Percentiles rank a stretch among this genome's conserved stretches.
Evolutionary conservation across 2,888 invertebrate species (phyloP).

Genomic region (Brachylomia viminalis): DNA sequence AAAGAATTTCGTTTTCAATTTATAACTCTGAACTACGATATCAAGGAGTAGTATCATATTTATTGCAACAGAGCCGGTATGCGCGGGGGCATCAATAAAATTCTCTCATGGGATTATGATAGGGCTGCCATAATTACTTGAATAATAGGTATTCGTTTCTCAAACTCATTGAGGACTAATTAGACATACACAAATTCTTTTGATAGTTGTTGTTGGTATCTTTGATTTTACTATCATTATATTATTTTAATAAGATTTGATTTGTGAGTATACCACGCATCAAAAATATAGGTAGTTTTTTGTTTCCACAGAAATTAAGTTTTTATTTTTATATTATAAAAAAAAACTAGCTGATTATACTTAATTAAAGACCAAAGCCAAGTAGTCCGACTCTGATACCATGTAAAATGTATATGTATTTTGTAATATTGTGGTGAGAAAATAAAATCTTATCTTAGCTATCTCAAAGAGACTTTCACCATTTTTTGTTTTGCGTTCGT

Average conservation of each 20-base stretch:
- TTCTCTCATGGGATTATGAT: conserved; percentile 12
- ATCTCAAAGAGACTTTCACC: background rate
- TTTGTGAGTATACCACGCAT: no score
- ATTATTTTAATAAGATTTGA: background rate
- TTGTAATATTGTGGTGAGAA: no score
- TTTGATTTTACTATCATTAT: background rate
- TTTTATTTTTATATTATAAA: no score
- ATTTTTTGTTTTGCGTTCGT: no score
- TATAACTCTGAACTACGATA: conserved; percentile 48
- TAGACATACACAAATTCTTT: background rate
- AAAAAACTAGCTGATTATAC: no score
- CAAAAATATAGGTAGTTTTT: no score
- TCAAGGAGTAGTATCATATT: conserved; percentile 46
- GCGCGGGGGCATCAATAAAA: conserved; percentile 44
- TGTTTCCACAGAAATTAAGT: no score
- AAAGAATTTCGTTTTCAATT: conserved; percentile 46
- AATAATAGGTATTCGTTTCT: background rate
- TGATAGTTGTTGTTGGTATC: no score
- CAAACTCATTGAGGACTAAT: background rate
- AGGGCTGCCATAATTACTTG: conserved; percentile 45
- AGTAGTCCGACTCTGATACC: no score
- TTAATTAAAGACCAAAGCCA: background rate
- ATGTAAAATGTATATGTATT: no score
- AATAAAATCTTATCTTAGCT: no score
- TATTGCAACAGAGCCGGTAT: conserved; percentile 38